Evolutionary conservation across 2,888 invertebrate genomes (phyloP).

Genomic region (Mesopsocus fuscifrons): DNA sequence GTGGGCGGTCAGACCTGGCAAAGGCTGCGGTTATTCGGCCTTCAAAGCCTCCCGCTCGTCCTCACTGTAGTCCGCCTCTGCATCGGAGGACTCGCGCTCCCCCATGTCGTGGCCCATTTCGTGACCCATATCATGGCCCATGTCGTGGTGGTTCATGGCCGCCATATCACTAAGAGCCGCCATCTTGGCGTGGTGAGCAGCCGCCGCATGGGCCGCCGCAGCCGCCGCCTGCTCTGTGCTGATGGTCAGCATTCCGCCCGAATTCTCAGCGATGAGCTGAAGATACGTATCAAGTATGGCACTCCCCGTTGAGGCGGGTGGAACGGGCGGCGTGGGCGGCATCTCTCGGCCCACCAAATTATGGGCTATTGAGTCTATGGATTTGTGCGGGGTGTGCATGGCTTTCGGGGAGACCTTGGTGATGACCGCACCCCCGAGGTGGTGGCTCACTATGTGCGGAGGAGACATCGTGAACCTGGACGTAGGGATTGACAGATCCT

Average conservation of each 20-base stretch:
- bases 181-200: slow-evolving; percentile 53
- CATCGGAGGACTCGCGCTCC: slow-evolving; percentile 30
- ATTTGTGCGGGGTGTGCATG: slow-evolving; percentile 36
- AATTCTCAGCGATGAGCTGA: slow-evolving; percentile 72
- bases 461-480: slow-evolving; percentile 21
- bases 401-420: slow-evolving; percentile 39
- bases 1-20: no score
- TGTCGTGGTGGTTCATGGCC: slow-evolving; percentile 21
- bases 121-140: no score
- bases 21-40: slow-evolving; percentile 26
- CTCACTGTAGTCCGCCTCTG: slow-evolving; percentile 33
- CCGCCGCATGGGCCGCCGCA: slow-evolving; percentile 31
- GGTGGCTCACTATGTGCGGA: slow-evolving; percentile 8
- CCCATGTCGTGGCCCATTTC: slow-evolving; percentile 31
- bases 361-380: slow-evolving; percentile 39
- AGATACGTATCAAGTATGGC: slow-evolving; percentile 73
- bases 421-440: slow-evolving; percentile 10
- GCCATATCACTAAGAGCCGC: slow-evolving; percentile 53
- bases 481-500: slow-evolving; percentile 54
- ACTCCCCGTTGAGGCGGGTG: slow-evolving; percentile 39
- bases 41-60: slow-evolving; percentile 29
- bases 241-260: slow-evolving; percentile 44
- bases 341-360: slow-evolving; percentile 22
- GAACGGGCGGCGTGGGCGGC: slow-evolving; percentile 21
- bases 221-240: slow-evolving; percentile 41